Conservation (phyloP, 1,140 invertebrate species). For the Cherax destructor region DNA sequence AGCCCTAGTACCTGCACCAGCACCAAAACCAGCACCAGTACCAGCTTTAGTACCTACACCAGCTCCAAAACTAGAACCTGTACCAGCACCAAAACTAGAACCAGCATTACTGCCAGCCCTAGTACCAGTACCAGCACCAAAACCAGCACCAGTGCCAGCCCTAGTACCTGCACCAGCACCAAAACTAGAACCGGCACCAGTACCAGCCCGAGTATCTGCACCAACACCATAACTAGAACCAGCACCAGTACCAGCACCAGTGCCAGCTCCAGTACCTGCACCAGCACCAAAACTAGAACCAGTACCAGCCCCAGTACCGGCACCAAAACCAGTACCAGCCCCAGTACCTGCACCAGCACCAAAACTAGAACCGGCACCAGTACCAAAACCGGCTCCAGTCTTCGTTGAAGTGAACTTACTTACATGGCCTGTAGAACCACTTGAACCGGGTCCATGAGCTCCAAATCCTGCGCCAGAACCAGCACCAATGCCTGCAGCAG, state of each 20-base stretch:
- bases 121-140: not conserved
- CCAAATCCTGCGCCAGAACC: not conserved
- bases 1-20: not conserved
- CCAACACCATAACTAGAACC: not conserved
- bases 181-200: not conserved
- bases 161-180: not conserved
- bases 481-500: not conserved
- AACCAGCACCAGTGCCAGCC: not conserved
- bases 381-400: not conserved
- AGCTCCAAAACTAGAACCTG: not conserved
- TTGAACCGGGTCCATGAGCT: not conserved
- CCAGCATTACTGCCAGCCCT: not conserved
- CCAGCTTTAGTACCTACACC: not conserved
- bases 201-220: not conserved
- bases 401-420: not conserved
- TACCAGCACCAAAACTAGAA: not conserved
- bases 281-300: not conserved
- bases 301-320: not conserved
- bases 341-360: not conserved
- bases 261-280: not conserved
- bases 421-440: not conserved
- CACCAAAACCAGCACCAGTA: not conserved
- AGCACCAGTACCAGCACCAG: not conserved
- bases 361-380: not conserved
- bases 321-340: not conserved